phyloP scores from a whole-genome alignment of 2,888 invertebrate genomes.

The Hypsopygia costalis region DNA sequence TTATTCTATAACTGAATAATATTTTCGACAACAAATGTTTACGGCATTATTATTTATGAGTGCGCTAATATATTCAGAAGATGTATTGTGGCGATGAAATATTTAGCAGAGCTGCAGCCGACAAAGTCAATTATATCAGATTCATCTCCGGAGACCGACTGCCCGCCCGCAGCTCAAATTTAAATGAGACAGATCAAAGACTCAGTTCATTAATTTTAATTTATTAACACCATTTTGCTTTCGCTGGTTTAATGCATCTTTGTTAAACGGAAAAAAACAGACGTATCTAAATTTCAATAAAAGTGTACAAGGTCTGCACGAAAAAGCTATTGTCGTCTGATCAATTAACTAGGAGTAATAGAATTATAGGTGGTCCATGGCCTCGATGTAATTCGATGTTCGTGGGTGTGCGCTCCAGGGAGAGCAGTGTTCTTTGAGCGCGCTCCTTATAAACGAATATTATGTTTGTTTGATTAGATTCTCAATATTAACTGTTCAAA shows the following conservation, averaged over 20 bases:
- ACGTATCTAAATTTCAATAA: not conserved
- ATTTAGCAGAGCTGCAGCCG: constrained; percentile 28
- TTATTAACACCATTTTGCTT: constrained; percentile 16
- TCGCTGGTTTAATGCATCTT: constrained; percentile 9
- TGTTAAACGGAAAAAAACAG: constrained; percentile 2
- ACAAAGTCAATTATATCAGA: constrained; percentile 34
- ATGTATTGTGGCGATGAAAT: constrained; percentile 30
- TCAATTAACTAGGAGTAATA: constrained; percentile 26
- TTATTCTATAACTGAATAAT: too few relatives aligned
- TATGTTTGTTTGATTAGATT: too few relatives aligned
- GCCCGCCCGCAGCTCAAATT: constrained; percentile 37
- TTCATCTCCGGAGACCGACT: constrained; percentile 22
- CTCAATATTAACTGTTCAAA: too few relatives aligned
- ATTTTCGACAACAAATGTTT: too few relatives aligned
- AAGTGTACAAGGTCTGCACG: too few relatives aligned
- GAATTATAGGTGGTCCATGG: constrained; percentile 23
- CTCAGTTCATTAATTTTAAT: constrained; percentile 20
- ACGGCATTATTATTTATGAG: too few relatives aligned
- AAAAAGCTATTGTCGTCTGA: too few relatives aligned
- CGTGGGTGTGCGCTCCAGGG: too few relatives aligned
- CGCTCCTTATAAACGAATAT: too few relatives aligned
- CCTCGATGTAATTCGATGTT: too few relatives aligned
- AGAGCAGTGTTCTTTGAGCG: too few relatives aligned
- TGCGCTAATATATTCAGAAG: constrained; percentile 24
- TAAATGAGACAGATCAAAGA: constrained; percentile 38